A percentile compares a stretch with the other conserved stretches of the same genome.
These are phyloP conservation scores for Andrena bucephala DNA, from an alignment of 2,888 invertebrate genomes.

Conservation along the genomic window DNA sequence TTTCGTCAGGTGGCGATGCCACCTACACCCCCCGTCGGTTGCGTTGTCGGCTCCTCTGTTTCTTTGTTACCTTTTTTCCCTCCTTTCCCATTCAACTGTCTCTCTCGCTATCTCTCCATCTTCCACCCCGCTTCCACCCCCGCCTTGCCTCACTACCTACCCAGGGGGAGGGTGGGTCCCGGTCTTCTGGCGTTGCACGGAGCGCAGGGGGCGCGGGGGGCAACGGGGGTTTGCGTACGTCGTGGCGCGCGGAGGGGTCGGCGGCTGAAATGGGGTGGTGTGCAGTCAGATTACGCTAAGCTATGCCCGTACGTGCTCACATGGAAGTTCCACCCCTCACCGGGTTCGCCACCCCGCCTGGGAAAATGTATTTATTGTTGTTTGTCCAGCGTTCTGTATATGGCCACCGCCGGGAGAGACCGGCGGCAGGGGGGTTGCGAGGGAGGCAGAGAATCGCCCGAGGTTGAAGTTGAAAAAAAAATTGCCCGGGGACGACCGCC, in stretches of 20 bases:
- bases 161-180: constrained; percentile 62
- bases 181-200: constrained; percentile 57
- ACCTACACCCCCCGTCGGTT: constrained; percentile 58
- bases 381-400: constrained; percentile 83
- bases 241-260: constrained; percentile 67
- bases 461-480: constrained; percentile 77
- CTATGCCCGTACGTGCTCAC: constrained; percentile 85
- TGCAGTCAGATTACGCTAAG: constrained; percentile 85
- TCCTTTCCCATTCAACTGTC: constrained; percentile 32
- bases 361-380: constrained; percentile 85
- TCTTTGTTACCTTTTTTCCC: constrained; percentile 36
- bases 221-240: constrained; percentile 70
- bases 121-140: neutral
- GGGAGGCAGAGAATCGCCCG: constrained; percentile 59
- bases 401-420: constrained; percentile 63
- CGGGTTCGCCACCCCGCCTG: constrained; percentile 74
- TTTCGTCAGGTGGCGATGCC: constrained; percentile 81
- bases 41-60: constrained; percentile 59
- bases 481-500: constrained; percentile 77
- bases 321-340: constrained; percentile 81
- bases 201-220: constrained; percentile 43
- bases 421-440: neutral
- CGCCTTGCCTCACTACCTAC: constrained; percentile 26
- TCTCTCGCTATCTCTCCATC: constrained; percentile 46
- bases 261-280: constrained; percentile 81